Base-by-base conservation (phyloP, 1,140 invertebrate species). In the Euschistus heros region DNA sequence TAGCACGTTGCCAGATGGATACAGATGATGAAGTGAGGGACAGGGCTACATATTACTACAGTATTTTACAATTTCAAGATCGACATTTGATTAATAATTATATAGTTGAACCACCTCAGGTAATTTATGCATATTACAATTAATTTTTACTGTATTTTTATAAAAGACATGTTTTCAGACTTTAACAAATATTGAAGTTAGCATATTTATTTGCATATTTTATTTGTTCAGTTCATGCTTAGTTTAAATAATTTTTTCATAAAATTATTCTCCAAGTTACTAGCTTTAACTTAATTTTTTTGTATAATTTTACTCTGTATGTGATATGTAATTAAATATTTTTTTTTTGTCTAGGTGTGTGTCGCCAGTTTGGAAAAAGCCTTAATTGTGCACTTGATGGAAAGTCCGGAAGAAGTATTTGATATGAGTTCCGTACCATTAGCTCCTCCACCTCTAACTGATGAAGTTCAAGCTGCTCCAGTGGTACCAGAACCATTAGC, bases 21-120 rank as follows among this genome's bases (percentile, higher is more conserved):
- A 87, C 88, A 0, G 97, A 99, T 75, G 97, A 99, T 77, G 97
- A 99, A 80, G 97, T 99, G 0, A 80, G 97, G 27, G 97, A 99
- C 79, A 80, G 97, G 59, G 96, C 97, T n/a, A 96, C 95, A 0
- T 97, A 97, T 73, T 99, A 97, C 77, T 86, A 91, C 64, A 84
- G 86, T 33, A 86, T 99, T 69, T 78, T 99, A 3, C 83, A 87
- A 67, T 78, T 75, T 63, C 76, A 83, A 66, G 79, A 82, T 60
- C 82, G 86, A 70, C 78, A 80, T 22, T 75, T 95, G 2, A 88
- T 90, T 68, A 88, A 89, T 69, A 85, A 87, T 72, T 97, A 88
- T 75, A 93, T 97, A 55, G 81, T 94, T 37, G 91, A 92, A 72
- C 82, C 80, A 14, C 78, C 80, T 54, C 86, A 83, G 73, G 80